These are phyloP conservation scores for Myotis lucifugus DNA, from an alignment of 2,113 vertebrate genomes.

Conservation along the genomic window DNA sequence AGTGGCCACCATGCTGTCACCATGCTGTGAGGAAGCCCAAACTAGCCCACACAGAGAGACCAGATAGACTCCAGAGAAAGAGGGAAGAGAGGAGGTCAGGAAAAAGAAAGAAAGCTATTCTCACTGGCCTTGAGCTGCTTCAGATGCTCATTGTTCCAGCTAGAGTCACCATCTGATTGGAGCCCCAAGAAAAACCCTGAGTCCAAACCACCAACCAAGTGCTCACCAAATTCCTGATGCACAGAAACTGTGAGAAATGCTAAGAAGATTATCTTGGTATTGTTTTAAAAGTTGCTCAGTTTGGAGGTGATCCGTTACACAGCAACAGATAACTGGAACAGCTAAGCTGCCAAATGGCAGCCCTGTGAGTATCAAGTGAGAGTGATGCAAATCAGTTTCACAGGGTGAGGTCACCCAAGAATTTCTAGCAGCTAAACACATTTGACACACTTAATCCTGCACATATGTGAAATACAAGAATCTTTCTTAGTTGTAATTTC, in stretches of 20 bases:
- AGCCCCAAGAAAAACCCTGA: neutral
- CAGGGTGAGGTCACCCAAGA: neutral
- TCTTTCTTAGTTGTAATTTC: neutral
- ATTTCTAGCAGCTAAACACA: neutral
- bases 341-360: neutral
- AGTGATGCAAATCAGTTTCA: neutral
- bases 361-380: neutral
- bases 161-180: neutral
- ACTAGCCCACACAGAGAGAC: neutral
- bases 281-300: neutral
- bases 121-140: neutral
- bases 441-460: neutral
- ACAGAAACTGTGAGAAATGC: constrained; percentile 22
- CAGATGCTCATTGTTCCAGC: neutral
- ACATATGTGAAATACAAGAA: neutral
- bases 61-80: neutral
- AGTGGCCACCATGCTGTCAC: neutral
- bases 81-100: neutral
- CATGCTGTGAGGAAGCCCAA: constrained; percentile 22
- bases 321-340: constrained; percentile 17
- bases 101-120: neutral
- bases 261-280: neutral
- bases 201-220: neutral
- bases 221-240: neutral
- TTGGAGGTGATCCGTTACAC: neutral